Evolutionary conservation across 2,888 invertebrate species (phyloP), one percentile per base, ranked within the genome.

Genomic region (Antheraea assamensis): DNA sequence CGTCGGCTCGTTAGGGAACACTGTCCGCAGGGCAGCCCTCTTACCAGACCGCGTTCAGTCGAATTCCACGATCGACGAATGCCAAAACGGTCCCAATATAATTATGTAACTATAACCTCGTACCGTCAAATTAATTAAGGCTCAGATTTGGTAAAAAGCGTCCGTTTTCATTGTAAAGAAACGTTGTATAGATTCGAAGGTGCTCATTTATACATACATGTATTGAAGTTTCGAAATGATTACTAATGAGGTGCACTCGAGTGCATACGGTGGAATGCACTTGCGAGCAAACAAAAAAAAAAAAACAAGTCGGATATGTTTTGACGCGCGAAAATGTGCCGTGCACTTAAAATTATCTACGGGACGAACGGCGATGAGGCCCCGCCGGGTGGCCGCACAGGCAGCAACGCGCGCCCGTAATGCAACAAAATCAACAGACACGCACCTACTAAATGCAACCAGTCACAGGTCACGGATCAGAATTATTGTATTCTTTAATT

Each of bases 1-100:
- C 79, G 87, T 81, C 87, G 87, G 86, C 91, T 92, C 87, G 90
- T 91, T 90, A 90, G 88, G 88, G 89, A 89, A 91, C 92, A 90
- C 84, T 89, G 89, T 83, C 87, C 89, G 83, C 84, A 82, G 86
- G 81, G 82, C 81, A 83, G 82, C 83, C 83, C 84, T 82, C 82
- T 81, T 70, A 78, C 79, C 80, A 82, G 80, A 79, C 77, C 79
- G 77, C 77, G 78, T 75, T 82, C 78, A 78, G 80, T 82, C 85
- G 84, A 88, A 88, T 89, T 87, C 88, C 86, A 76, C 72, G 31
- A 21, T 35, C 68, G 35, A 42, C 70, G 73, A 35, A 68, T 73
- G 55, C 71, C 72, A 55, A 70, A 55, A 72, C 72, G 49, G 70
- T 74, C 64, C 35, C 73, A 55, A 73, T 68, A 75, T 72, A 70